Percentiles rank a stretch among this genome's conserved stretches.
phyloP scores from a whole-genome alignment of 53 echinoderm and acorn worm species.

The Luidia sarsii region DNA sequence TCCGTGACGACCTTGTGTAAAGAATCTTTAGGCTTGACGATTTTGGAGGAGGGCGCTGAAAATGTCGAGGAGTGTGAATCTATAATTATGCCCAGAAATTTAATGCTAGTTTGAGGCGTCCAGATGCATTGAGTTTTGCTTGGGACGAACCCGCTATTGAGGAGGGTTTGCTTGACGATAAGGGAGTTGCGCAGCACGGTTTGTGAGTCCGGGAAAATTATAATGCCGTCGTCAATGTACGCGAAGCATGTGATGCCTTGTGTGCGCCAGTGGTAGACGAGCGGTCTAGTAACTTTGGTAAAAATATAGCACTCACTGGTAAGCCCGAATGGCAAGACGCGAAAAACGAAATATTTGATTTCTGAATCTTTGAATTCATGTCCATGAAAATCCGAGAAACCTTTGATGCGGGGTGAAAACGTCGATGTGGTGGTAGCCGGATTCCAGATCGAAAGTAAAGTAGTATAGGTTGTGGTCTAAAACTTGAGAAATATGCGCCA shows the following conservation, averaged over 20 bases:
- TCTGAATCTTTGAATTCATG: background rate
- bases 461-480: constrained; percentile 30
- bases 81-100: no score
- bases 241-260: background rate
- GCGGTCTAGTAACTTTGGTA: constrained; percentile 38
- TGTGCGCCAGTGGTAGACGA: constrained; percentile 15
- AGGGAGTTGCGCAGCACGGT: background rate
- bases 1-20: no score
- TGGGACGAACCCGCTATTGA: constrained; percentile 34
- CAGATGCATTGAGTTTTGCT: constrained; percentile 44
- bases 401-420: constrained; percentile 42
- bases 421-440: constrained; percentile 38
- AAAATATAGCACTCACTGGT: constrained; percentile 42
- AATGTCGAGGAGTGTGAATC: no score
- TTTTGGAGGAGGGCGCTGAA: constrained; percentile 17
- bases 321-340: constrained; percentile 40
- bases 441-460: constrained; percentile 53
- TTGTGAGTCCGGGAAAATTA: constrained; percentile 10
- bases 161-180: constrained; percentile 18
- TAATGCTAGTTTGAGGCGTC: no score
- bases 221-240: constrained; percentile 24
- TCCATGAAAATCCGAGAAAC: constrained; percentile 52
- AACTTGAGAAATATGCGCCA: constrained; percentile 36
- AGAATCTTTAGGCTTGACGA: no score
- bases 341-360: constrained; percentile 31